A percentile compares a stretch with the other conserved stretches of the same genome.
These are phyloP conservation scores for Drosophila lacertosa DNA, from an alignment of 1,140 invertebrate genomes.

Conservation along the genomic window DNA sequence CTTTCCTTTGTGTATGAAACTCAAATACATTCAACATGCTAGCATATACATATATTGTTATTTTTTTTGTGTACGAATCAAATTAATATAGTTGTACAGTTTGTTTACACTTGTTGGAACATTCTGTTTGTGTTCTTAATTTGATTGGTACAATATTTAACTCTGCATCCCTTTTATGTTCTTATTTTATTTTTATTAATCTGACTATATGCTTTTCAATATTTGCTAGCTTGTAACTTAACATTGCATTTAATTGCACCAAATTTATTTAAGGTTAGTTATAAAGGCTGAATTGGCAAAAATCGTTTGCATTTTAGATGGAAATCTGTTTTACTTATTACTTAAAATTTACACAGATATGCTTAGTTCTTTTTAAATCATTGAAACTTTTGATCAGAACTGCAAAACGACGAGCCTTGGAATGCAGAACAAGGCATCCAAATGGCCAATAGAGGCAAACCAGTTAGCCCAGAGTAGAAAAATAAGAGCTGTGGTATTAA, in stretches of 20 bases:
- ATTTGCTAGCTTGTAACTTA: conserved; percentile 1
- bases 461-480: conserved; percentile 8
- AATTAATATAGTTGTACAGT: conserved; percentile 69
- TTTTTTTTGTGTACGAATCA: conserved; percentile 32
- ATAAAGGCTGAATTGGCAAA: too few species aligned
- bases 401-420: background rate
- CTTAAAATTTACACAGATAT: too few species aligned
- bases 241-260: conserved; percentile 23
- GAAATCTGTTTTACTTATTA: too few species aligned
- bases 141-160: conserved; percentile 58
- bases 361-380: too few species aligned
- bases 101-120: conserved; percentile 63
- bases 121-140: conserved; percentile 66
- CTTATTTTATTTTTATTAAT: conserved; percentile 60
- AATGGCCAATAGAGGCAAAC: conserved; percentile 5
- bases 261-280: background rate
- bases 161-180: conserved; percentile 40
- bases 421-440: background rate
- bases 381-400: background rate
- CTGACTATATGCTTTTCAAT: conserved; percentile 29
- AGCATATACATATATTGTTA: conserved; percentile 12
- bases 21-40: conserved; percentile 44
- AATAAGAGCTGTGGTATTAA: conserved; percentile 38
- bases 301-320: too few species aligned
- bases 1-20: conserved; percentile 30